Evolutionary conservation across 2,113 vertebrate species (phyloP).

Genomic region (Isichthys henryi): DNA sequence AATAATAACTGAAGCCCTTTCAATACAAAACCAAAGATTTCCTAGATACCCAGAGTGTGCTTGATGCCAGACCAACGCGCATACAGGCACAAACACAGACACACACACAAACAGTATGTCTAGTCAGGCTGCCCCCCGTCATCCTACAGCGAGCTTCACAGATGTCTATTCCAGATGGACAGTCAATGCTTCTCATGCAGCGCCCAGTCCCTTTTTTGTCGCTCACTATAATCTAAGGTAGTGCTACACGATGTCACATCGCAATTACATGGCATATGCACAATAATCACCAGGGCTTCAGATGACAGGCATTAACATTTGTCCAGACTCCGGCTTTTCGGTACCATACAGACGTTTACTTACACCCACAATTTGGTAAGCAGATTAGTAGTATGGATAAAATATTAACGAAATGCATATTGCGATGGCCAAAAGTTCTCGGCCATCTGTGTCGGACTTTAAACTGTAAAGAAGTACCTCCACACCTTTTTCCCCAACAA

Average conservation of each 20-base stretch:
- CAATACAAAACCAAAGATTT: not conserved
- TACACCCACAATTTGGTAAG: not conserved
- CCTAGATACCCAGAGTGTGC: not conserved
- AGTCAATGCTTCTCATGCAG: not conserved
- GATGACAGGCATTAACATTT: no score
- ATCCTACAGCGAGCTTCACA: not conserved
- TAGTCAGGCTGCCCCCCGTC: no score
- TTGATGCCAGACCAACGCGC: not conserved
- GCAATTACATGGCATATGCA: no score
- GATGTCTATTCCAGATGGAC: not conserved
- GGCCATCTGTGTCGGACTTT: not conserved
- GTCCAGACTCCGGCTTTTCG: not conserved
- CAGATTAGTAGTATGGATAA: not conserved
- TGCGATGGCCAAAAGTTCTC: not conserved
- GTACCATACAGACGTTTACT: not conserved
- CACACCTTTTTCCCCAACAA: not conserved
- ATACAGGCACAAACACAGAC: no score
- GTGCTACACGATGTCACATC: no score
- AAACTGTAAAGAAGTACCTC: not conserved
- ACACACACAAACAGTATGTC: not conserved
- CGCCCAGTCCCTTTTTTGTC: not conserved
- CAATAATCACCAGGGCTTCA: no score
- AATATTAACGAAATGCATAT: not conserved
- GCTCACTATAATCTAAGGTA: not conserved
- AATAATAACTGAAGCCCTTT: not conserved